Evolutionary conservation across 2,113 vertebrate species (phyloP).

Genomic region (Aphelocoma coerulescens): DNA sequence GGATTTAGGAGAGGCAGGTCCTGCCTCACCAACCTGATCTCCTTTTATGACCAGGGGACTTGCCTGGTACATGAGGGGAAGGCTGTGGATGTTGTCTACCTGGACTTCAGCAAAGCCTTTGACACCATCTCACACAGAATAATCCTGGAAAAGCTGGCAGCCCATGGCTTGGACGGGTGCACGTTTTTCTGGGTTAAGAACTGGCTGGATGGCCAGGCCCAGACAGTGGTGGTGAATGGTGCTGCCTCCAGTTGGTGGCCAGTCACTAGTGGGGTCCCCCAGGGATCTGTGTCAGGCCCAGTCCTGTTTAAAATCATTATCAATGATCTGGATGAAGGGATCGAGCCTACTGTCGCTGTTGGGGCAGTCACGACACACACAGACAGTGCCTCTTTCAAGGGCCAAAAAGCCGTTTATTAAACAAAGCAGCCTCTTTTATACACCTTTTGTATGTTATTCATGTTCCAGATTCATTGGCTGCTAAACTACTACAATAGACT

Average conservation of each 20-base stretch:
- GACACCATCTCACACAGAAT: neutral
- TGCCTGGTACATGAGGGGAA: neutral
- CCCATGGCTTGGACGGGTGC: neutral
- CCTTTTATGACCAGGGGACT: neutral
- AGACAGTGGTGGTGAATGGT: neutral
- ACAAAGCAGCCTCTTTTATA: no score
- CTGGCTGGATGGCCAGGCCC: accelerated
- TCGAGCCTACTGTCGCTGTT: no score
- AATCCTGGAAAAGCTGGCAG: neutral
- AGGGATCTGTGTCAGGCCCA: neutral
- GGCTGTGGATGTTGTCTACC: neutral
- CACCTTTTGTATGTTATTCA: no score
- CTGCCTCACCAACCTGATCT: neutral
- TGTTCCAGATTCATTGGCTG: no score
- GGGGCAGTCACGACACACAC: no score
- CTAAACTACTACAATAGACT: no score
- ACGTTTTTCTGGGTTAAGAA: neutral
- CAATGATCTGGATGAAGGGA: neutral
- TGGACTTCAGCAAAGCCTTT: neutral
- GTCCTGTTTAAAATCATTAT: neutral
- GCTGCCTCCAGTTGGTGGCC: accelerated
- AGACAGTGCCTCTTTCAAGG: no score
- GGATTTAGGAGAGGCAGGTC: neutral
- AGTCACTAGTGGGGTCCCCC: neutral
- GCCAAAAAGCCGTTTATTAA: no score